These are phyloP conservation scores for Callipepla squamata DNA, from an alignment of 2,113 vertebrate genomes.

Conservation along the genomic window DNA sequence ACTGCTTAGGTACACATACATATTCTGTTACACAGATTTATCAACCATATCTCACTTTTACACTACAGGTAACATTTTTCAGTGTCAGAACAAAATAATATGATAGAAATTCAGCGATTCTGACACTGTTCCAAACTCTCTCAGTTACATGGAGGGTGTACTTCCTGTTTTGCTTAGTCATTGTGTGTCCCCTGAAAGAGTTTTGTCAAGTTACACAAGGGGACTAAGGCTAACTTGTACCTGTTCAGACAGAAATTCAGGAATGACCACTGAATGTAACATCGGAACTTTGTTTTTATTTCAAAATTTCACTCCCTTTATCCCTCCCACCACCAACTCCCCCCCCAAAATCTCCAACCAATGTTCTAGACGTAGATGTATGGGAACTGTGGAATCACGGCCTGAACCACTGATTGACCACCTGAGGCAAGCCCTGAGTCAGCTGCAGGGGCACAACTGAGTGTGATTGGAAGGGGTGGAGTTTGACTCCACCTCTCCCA, in stretches of 20 bases:
- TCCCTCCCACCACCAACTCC: fast-evolving
- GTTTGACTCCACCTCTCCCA: too few relatives aligned
- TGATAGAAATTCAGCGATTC: background rate
- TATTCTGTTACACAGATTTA: background rate
- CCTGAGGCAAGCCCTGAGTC: too few relatives aligned
- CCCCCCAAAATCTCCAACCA: background rate
- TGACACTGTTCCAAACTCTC: background rate
- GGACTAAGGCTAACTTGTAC: background rate
- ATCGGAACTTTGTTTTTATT: background rate
- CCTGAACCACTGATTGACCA: too few relatives aligned
- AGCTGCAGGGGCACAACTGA: too few relatives aligned
- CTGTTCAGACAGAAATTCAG: background rate
- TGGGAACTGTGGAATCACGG: too few relatives aligned
- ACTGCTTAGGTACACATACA: background rate
- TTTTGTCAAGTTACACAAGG: background rate
- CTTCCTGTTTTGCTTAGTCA: background rate
- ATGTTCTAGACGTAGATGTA: background rate
- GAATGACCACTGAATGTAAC: background rate
- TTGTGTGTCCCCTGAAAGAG: background rate
- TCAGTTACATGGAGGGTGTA: background rate
- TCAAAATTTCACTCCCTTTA: background rate
- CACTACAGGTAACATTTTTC: background rate
- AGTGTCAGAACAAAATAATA: background rate
- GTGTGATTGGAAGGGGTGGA: too few relatives aligned
- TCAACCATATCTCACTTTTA: background rate